These are phyloP conservation scores for Augochlora pura DNA, from an alignment of 1,140 invertebrate genomes.

Conservation along the genomic window DNA sequence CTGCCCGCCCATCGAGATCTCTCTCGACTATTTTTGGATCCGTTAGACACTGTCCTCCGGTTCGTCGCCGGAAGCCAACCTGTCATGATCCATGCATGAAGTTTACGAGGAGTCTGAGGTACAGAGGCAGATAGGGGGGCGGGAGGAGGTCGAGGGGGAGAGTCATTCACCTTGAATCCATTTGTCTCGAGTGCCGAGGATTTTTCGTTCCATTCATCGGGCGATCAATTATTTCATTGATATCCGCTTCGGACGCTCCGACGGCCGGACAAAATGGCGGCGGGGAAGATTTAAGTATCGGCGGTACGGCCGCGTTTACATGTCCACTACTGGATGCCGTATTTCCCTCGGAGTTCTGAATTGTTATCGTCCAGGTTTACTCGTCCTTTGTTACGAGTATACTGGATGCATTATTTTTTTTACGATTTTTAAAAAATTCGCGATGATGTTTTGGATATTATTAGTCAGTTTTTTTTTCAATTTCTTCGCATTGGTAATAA, in stretches of 20 bases:
- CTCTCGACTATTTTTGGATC: not conserved
- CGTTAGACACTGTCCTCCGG: not conserved
- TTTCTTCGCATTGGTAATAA: too few relatives aligned
- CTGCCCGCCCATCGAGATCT: not conserved
- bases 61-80: not conserved
- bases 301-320: too few relatives aligned
- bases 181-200: not conserved
- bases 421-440: too few relatives aligned
- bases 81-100: slow-evolving; percentile 3
- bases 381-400: too few relatives aligned
- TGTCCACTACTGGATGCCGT: too few relatives aligned
- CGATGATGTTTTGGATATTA: too few relatives aligned
- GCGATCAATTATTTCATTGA: not conserved
- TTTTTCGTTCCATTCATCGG: not conserved
- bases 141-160: too few relatives aligned
- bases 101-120: not conserved
- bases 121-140: not conserved
- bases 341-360: too few relatives aligned
- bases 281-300: too few relatives aligned
- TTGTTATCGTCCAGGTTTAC: too few relatives aligned
- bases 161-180: not conserved
- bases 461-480: too few relatives aligned
- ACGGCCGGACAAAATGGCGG: not conserved
- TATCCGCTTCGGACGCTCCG: not conserved
- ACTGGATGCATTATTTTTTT: too few relatives aligned